Evolutionary conservation across 2,797 vertebrate species (phyloP), one percentile per base, ranked within the genome.

Genomic region (Peromyscus attwateri): DNA sequence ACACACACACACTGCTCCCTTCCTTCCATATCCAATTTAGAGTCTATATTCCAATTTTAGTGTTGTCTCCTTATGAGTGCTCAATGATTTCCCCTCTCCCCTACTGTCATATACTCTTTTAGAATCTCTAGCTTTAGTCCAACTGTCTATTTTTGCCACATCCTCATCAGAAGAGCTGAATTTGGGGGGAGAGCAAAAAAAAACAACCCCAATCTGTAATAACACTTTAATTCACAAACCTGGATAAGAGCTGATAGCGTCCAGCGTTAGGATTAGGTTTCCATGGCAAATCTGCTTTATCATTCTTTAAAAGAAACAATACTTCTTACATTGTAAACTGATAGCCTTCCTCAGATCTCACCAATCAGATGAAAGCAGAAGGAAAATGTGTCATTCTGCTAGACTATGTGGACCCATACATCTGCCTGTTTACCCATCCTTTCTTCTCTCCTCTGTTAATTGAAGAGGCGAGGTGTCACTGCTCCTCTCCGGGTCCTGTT

Each of bases 111-210:
- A 62, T 23, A 71, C 19, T 81, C n/a, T 93, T 93, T 70, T 57
- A 21, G 89, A 93, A 96, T 2, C 6, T 87, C 66, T 93, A 68
- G 62, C 25, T 70, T 82, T 92, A 34, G 89, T 95, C 37, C 46
- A 71, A 17, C 62, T 37, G 7, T 80, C 7, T 71, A 34, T 43
- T 9, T 87, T 94, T 92, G 77, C 68, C 14, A 92, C n/a, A 55
- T 13, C 31, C 10, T 34, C 12, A 40, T 68, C 0, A 40, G 16
- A 77, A 49, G 0, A 52, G 34, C 31, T 64, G 52, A 88, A 88
- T 89, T 55, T 34, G 23, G 23, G 10, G 5, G 0, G 2, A 49
- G 55, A 31, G 11, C 1, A 23, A 43, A 77, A 77, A 80, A 49
- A 49, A 49, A 49, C 6, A 49, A 17, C 4, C 66, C 0, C 13